Percentiles rank a stretch among this genome's conserved stretches.
phyloP scores from a whole-genome alignment of 35 echinoderm and acorn worm genomes.

The Anneissia japonica region DNA sequence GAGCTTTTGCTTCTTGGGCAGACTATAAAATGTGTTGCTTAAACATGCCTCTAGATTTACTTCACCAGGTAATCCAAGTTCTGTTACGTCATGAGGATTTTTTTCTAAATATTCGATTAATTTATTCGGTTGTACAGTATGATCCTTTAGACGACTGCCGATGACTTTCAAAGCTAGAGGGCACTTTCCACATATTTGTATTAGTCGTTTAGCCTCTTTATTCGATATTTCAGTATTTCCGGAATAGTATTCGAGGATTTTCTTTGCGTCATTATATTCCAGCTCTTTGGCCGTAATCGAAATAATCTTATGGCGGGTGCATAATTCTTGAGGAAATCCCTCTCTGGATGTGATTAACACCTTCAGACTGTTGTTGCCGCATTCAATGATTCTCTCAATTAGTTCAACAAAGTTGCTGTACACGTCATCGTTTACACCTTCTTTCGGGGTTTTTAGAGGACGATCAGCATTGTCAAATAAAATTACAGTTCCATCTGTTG shows the following conservation, averaged over 20 bases:
- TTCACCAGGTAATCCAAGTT: slow-evolving; percentile 41
- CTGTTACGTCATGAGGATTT: slow-evolving; percentile 5
- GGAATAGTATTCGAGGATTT: slow-evolving; percentile 70
- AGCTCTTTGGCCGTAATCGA: slow-evolving; percentile 61
- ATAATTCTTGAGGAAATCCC: too few relatives aligned
- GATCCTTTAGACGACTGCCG: slow-evolving; percentile 65
- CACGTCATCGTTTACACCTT: slow-evolving; percentile 18
- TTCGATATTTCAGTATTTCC: slow-evolving; percentile 33
- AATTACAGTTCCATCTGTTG: slow-evolving; percentile 57
- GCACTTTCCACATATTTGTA: slow-evolving; percentile 48
- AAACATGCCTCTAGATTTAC: slow-evolving; percentile 60
- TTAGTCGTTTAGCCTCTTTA: slow-evolving; percentile 40
- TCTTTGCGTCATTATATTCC: slow-evolving; percentile 53
- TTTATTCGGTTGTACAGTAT: slow-evolving; percentile 51
- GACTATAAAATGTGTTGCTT: slow-evolving; percentile 28
- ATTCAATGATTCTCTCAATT: slow-evolving; percentile 43
- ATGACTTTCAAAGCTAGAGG: slow-evolving; percentile 74
- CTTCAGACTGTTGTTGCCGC: slow-evolving; percentile 43
- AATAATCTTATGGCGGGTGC: too few relatives aligned
- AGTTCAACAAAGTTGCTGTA: slow-evolving; percentile 31
- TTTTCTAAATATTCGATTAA: slow-evolving; percentile 49
- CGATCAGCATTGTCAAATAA: slow-evolving; percentile 77
- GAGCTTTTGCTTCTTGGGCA: slow-evolving; percentile 31
- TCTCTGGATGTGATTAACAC: slow-evolving; percentile 67
- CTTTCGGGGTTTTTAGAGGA: slow-evolving; percentile 55